Conservation (phyloP, 2,113 vertebrate species). For the Cacatua alba region DNA sequence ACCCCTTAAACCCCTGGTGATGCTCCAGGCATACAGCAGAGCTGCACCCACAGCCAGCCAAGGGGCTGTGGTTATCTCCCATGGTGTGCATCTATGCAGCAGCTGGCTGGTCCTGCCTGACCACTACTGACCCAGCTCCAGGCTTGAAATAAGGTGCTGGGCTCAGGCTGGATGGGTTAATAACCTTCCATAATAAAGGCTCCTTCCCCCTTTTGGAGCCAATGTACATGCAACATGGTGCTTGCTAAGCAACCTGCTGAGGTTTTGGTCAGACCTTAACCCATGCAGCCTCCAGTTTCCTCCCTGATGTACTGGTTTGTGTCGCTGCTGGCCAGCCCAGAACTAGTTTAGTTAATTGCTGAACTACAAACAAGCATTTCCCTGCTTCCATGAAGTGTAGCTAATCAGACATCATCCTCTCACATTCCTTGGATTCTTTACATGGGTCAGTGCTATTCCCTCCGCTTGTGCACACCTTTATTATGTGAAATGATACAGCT, state of each 20-base stretch:
- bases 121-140: accelerated
- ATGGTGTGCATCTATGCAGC: accelerated
- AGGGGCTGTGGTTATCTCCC: neutral
- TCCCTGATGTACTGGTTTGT: neutral
- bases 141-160: neutral
- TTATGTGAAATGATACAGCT: neutral
- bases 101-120: neutral
- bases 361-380: neutral
- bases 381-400: neutral
- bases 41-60: accelerated
- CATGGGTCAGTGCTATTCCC: neutral
- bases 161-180: neutral
- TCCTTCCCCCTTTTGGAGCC: neutral
- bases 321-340: neutral
- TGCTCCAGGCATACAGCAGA: neutral
- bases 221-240: accelerated
- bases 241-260: neutral
- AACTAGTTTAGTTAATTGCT: neutral
- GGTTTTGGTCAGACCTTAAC: neutral
- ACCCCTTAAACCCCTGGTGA: accelerated
- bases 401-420: neutral
- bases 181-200: neutral
- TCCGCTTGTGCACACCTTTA: neutral
- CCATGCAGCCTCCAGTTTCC: accelerated
- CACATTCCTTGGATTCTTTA: neutral